Conservation (phyloP, 2,888 invertebrate genomes). For the Mesorhabditis spiculigera region DNA sequence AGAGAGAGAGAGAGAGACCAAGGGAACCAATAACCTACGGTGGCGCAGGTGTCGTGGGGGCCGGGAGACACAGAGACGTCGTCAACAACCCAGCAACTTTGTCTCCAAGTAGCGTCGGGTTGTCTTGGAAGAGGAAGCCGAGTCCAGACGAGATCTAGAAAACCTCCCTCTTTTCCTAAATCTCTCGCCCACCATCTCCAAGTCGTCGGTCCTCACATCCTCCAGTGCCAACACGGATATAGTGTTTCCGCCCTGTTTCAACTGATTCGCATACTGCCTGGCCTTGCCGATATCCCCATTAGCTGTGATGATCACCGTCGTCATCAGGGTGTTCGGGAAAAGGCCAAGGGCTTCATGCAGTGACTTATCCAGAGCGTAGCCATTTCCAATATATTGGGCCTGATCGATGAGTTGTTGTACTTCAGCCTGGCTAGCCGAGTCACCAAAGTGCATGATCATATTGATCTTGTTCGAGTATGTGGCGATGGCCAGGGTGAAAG, state of each 20-base stretch:
- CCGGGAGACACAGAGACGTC: neutral
- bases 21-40: too few species aligned
- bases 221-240: neutral
- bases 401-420: constrained; percentile 1
- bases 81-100: neutral
- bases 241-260: neutral
- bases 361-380: neutral
- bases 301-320: neutral
- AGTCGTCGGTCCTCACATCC: neutral
- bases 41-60: neutral
- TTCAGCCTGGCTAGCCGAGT: neutral
- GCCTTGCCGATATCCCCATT: neutral
- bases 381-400: neutral
- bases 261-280: neutral
- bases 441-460: constrained; percentile 6
- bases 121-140: neutral
- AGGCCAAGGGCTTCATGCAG: neutral
- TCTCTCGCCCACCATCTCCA: neutral
- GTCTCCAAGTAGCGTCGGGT: neutral
- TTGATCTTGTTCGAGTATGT: neutral
- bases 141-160: neutral
- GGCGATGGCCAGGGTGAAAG: neutral
- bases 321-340: neutral
- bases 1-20: too few species aligned
- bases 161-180: too few species aligned